Evolutionary conservation across 2,888 invertebrate genomes (phyloP).

Genomic region (Orgyia antiqua): DNA sequence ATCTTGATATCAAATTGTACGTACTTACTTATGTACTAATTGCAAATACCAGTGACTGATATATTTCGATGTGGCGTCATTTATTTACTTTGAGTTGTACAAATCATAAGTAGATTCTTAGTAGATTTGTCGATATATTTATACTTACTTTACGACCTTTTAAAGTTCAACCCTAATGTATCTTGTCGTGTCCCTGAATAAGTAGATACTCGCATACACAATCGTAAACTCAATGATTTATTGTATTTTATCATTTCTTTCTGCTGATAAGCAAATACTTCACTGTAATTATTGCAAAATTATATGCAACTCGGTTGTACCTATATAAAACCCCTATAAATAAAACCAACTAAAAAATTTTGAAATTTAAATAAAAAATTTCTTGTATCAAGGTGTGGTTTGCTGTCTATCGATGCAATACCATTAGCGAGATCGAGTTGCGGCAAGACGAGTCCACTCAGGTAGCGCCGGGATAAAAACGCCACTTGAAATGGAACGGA

Average conservation of each 20-base stretch:
- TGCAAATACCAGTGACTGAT: too few species aligned
- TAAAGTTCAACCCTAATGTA: too few species aligned
- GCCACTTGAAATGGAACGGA: conserved; percentile 68
- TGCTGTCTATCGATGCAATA: conserved; percentile 30
- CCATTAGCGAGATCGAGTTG: conserved; percentile 50
- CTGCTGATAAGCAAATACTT: conserved; percentile 25
- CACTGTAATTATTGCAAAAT: conserved; percentile 36
- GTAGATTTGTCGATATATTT: too few species aligned
- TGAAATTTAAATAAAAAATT: conserved; percentile 17
- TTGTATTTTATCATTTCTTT: conserved; percentile 39
- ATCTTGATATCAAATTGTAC: too few species aligned
- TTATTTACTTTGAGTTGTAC: too few species aligned
- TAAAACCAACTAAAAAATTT: too few species aligned
- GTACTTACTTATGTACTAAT: too few species aligned
- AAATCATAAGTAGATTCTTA: too few species aligned
- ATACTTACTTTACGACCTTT: too few species aligned
- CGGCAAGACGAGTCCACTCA: conserved; percentile 43
- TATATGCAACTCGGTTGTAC: conserved; percentile 17
- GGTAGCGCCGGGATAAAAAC: conserved; percentile 74
- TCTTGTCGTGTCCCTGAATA: neutral
- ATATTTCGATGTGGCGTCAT: neutral
- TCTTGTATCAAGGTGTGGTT: conserved; percentile 39
- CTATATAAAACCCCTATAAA: neutral
- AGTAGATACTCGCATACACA: conserved; percentile 30
- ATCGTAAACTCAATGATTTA: conserved; percentile 51